These are phyloP conservation scores for Parauchenoglanis ngamensis DNA, from an alignment of 2,797 vertebrate genomes.

Conservation along the genomic window DNA sequence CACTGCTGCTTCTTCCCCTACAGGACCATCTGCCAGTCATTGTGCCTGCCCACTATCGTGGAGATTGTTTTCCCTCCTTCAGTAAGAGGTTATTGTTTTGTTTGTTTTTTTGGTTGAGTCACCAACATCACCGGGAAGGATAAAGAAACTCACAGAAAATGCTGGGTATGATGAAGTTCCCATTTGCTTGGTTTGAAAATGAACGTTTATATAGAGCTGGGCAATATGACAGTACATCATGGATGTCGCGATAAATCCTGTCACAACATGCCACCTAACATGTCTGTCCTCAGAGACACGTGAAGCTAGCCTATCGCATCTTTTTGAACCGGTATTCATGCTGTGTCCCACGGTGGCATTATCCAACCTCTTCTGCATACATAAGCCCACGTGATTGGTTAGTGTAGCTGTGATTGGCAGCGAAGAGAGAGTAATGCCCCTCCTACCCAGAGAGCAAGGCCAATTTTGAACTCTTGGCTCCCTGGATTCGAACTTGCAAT, in stretches of 20 bases:
- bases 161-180: neutral
- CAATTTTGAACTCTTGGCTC: neutral
- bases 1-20: slow-evolving; percentile 51
- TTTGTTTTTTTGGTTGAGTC: neutral
- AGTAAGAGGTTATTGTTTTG: slow-evolving; percentile 55
- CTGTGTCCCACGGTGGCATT: neutral
- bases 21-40: slow-evolving; percentile 61
- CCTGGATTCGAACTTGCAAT: neutral
- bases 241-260: neutral
- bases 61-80: slow-evolving; percentile 58
- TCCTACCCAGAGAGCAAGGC: neutral
- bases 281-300: neutral
- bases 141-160: neutral
- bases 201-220: neutral
- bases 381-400: neutral
- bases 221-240: neutral
- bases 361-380: neutral
- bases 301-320: neutral
- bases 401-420: neutral
- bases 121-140: neutral
- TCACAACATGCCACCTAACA: neutral
- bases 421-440: no score
- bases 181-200: neutral
- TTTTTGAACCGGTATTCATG: no score
- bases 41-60: slow-evolving; percentile 55